Conservation (phyloP, 2,888 invertebrate genomes). For the Archips crataeganus region DNA sequence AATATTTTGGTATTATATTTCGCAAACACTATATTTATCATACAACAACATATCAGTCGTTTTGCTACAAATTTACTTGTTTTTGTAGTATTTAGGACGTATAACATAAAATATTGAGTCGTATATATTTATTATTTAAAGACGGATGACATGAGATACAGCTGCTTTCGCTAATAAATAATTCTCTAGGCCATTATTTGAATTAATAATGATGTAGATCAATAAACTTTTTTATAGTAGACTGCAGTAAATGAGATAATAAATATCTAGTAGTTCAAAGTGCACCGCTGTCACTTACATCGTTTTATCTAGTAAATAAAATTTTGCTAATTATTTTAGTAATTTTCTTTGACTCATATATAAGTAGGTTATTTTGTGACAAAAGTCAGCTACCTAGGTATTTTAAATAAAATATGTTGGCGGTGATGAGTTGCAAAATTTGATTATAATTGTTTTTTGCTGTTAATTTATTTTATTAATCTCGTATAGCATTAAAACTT, state of each 20-base stretch:
- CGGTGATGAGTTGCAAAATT: too few species aligned
- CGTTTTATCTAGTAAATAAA: too few species aligned
- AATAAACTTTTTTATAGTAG: slow-evolving; percentile 14
- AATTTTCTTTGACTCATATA: too few species aligned
- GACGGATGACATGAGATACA: slow-evolving; percentile 70
- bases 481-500: too few species aligned
- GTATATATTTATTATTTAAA: slow-evolving; percentile 46
- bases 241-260: slow-evolving; percentile 9
- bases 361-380: too few species aligned
- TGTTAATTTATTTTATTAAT: too few species aligned
- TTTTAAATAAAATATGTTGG: too few species aligned
- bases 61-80: slow-evolving; percentile 4
- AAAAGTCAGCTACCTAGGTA: too few species aligned
- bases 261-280: background rate
- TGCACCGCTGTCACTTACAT: slow-evolving; percentile 17
- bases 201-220: slow-evolving; percentile 38
- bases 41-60: slow-evolving; percentile 5
- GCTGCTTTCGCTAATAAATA: slow-evolving; percentile 41
- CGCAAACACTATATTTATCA: slow-evolving; percentile 12
- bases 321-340: too few species aligned
- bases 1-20: slow-evolving; percentile 34
- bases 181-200: slow-evolving; percentile 49
- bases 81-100: background rate
- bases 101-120: slow-evolving; percentile 36
- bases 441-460: too few species aligned